These are phyloP conservation scores for Bettongia penicillata DNA, from an alignment of 2,113 vertebrate species.

Conservation along the genomic window DNA sequence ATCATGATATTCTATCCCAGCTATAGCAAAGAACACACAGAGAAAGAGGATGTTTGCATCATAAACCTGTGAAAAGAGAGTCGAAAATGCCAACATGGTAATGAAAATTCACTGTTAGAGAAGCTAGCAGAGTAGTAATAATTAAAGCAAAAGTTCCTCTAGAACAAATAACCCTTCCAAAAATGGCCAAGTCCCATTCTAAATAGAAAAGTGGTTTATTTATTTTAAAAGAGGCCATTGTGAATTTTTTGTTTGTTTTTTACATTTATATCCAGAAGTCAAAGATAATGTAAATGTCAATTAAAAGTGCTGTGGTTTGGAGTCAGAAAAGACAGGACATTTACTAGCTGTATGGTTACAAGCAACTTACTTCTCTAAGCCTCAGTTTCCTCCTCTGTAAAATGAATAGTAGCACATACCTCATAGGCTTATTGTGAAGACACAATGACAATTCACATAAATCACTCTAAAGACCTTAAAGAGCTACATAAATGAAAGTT, in stretches of 20 bases:
- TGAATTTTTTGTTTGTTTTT: not conserved
- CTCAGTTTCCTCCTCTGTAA: not conserved
- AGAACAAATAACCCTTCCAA: constrained; percentile 25
- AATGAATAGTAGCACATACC: not conserved
- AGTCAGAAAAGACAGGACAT: not conserved
- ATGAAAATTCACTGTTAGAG: constrained; percentile 48
- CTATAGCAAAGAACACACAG: constrained; percentile 44
- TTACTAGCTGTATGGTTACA: not conserved
- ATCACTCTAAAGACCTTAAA: not conserved
- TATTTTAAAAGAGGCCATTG: constrained; percentile 30
- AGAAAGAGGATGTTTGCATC: constrained; percentile 57
- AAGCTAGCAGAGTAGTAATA: constrained; percentile 48
- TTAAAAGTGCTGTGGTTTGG: not conserved
- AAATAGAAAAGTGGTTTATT: not conserved
- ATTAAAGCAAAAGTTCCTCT: constrained; percentile 29
- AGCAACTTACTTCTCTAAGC: not conserved
- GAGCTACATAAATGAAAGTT: not conserved
- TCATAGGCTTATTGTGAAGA: not conserved
- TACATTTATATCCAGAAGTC: not conserved
- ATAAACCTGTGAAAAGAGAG: constrained; percentile 56
- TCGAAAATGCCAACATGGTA: constrained; percentile 48
- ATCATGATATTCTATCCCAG: constrained; percentile 38
- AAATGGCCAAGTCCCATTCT: not conserved
- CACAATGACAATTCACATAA: not conserved
- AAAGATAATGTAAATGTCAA: not conserved